Base-by-base conservation (phyloP, 2,888 invertebrate genomes). In the Podotricha telesiphe region DNA sequence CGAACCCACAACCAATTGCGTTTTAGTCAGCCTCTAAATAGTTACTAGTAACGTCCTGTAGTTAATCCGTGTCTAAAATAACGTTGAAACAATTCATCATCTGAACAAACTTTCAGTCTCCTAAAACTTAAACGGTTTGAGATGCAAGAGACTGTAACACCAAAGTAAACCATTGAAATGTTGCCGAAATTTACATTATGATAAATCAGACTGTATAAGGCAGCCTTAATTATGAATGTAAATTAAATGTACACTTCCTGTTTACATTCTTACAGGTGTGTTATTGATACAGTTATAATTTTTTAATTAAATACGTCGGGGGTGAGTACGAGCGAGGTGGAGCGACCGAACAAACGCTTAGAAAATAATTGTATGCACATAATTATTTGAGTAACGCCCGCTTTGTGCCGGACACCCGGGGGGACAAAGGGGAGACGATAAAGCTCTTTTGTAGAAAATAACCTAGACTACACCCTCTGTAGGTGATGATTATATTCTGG, bases 351-450 rank as follows among this genome's bases (percentile, higher is more conserved):
- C 79, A 78, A 84, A 81, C 85, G 87, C 82, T 88, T 88, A 87
- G 83, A 80, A 86, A 87, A 89, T 91, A 91, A 91, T 89, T 86
- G 88, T 89, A 91, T 92, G 91, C 90, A 90, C 91, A 92, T 91
- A 91, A 91, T 91, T 89, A 91, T 91, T 91, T 89, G 89, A 87
- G 87, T 87, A 88, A 78, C 83, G 85, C 82, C 80, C 80, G 86
- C 86, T 89, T 89, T 88, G 84, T 86, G 80, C 80, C 81, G 85
- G 87, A 84, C 86, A 85, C 77, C 79, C 80, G 79, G 77, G 79
- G 77, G 86, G 84, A 88, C 87, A 87, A 88, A 87, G 85, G 79
- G 79, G 82, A 74, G 79, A 75, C 82, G 75, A 78, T 79, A 79
- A 76, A 71, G 70, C 69, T 66, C 78, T 74, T 69, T 73, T 77